Conservation (phyloP, 2,797 vertebrate species). For the Tadarida brasiliensis region DNA sequence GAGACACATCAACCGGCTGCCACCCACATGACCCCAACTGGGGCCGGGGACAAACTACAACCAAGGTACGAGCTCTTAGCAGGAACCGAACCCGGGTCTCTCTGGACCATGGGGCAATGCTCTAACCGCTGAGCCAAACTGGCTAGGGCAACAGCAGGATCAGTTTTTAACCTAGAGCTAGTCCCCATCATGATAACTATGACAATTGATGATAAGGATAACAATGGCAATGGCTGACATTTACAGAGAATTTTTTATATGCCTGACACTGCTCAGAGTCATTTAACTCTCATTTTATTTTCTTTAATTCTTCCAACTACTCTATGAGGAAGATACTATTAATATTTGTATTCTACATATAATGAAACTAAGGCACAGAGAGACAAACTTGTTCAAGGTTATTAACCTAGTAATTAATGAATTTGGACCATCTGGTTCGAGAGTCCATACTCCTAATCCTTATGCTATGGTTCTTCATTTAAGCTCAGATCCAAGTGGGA, state of each 20-base stretch:
- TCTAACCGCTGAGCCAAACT: too few species aligned
- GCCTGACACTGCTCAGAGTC: neutral
- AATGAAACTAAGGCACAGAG: neutral
- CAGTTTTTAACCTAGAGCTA: neutral
- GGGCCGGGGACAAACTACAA: too few species aligned
- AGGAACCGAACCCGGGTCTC: too few species aligned
- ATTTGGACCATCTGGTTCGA: neutral
- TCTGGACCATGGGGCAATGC: too few species aligned
- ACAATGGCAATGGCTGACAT: neutral
- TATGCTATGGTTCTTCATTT: neutral
- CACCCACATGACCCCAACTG: too few species aligned
- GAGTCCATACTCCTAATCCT: neutral
- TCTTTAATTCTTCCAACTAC: neutral
- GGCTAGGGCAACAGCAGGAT: neutral
- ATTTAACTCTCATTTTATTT: conserved; percentile 34
- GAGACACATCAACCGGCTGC: too few species aligned
- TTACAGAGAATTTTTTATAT: neutral
- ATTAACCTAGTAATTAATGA: neutral
- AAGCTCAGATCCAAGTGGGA: neutral
- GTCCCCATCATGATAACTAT: neutral
- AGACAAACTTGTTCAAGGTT: neutral
- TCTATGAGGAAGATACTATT: neutral
- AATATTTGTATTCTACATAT: neutral
- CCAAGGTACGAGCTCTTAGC: too few species aligned
- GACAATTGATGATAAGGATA: neutral